Base-by-base conservation (phyloP, 2,113 vertebrate genomes). In the Chroicocephalus ridibundus region DNA sequence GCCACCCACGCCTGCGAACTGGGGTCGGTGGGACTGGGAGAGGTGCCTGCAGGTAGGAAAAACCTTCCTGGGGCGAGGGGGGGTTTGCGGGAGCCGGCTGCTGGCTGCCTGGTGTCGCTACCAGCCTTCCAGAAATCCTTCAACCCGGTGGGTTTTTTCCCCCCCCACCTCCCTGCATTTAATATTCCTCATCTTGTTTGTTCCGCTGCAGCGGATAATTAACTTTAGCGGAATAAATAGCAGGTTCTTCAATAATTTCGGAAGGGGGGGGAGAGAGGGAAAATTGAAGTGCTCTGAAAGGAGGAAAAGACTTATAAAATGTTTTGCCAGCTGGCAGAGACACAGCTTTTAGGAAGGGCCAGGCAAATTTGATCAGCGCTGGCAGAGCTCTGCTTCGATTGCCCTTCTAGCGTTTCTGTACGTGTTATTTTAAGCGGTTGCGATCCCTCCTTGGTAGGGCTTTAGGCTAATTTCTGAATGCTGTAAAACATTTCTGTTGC, bases 41-140 rank as follows among this genome's bases (percentile, higher is more conserved):
- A 38, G 57, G 14, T 42, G 12, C 46, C 84, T 81, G 54, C 83
- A 95, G 95, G 96, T 91, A 84, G 95, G 94, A 69, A n/a, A n/a
- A 91, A 49, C 3, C 31, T 80, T 38, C 49, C 16, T 27, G 77
- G 47, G 14, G 18, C 8, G 2, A 3, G 52, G 15, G 18, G 64
- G 77, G 6, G 12, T 93, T 80, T 61, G 24, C 40, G 55, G 66
- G 71, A 92, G n/a, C 52, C 13, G 40, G 29, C 24, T 87, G 11
- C 40, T 12, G 29, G 19, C 64, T 79, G 47, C 60, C 60, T 31
- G 5, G 1, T 19, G 12, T 19, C 3, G 0, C 64, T 27, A 1
- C 15, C 6, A 2, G 71, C 17, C 34, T 81, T 31, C 0, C 0
- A 58, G n/a, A 44, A 25, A 15, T 4, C 44, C 54, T 82, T 31